Evolutionary conservation across 1,140 invertebrate genomes (phyloP).

Genomic region (Amyelois transitella): DNA sequence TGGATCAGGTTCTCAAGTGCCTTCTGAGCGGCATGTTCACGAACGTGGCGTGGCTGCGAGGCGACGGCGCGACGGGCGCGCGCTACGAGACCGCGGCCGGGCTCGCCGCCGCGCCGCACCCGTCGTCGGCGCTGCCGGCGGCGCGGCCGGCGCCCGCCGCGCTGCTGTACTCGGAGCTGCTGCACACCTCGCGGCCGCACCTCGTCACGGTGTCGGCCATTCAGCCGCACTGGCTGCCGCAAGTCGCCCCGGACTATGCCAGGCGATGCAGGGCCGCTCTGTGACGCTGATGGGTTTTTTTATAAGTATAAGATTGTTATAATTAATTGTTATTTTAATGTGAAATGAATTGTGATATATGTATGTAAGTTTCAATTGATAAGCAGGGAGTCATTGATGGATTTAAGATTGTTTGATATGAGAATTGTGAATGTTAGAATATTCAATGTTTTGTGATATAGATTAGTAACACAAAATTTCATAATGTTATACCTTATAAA

Average conservation of each 20-base stretch:
- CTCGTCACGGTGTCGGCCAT: conserved; percentile 84
- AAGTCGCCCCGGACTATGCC: conserved; percentile 46
- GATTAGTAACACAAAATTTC: too few species aligned
- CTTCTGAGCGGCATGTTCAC: conserved; percentile 89
- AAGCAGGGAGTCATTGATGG: too few species aligned
- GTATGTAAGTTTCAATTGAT: too few species aligned
- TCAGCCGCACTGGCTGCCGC: conserved; percentile 82
- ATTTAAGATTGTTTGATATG: too few species aligned
- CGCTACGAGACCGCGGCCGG: conserved; percentile 53
- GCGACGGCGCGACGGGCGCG: conserved; percentile 34
- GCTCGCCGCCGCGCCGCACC: conserved; percentile 82
- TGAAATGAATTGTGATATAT: too few species aligned
- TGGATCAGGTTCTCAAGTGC: conserved; percentile 83
- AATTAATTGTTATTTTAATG: too few species aligned
- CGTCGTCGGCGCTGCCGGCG: conserved; percentile 83
- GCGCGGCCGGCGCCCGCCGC: conserved; percentile 80
- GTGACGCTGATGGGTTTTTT: too few species aligned
- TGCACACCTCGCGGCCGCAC: conserved; percentile 89
- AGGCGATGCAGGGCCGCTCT: conserved; percentile 36
- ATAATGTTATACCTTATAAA: too few species aligned
- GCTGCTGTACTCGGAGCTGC: conserved; percentile 93
- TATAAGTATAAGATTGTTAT: too few species aligned
- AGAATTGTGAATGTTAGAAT: too few species aligned
- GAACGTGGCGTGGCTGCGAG: conserved; percentile 91
- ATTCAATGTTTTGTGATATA: too few species aligned